A percentile compares a stretch with the other conserved stretches of the same genome.
phyloP scores from a whole-genome alignment of 2,113 vertebrate species.

The Rhea americana region DNA sequence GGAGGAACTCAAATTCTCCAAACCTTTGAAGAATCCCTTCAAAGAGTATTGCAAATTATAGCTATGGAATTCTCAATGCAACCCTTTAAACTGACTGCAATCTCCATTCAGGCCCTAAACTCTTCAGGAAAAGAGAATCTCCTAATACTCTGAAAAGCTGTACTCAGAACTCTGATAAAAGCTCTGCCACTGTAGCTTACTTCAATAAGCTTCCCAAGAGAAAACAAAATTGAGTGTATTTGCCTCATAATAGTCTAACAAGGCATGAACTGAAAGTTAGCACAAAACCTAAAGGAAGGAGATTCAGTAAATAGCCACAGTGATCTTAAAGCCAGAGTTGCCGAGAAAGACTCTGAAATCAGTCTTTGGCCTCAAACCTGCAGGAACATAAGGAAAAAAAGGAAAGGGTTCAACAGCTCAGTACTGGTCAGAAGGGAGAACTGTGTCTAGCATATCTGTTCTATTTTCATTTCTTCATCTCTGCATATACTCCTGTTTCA shows the following conservation, averaged over 20 bases:
- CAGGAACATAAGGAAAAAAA: not conserved
- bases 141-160: not conserved
- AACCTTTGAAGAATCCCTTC: conserved; percentile 6
- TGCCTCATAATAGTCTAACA: not conserved
- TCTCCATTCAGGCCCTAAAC: not conserved
- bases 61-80: not conserved
- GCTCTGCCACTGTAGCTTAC: not conserved
- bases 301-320: not conserved
- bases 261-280: not conserved
- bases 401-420: not conserved
- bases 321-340: not conserved
- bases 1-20: not conserved
- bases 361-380: not conserved
- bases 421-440: not conserved
- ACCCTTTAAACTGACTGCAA: not conserved
- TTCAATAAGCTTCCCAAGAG: not conserved
- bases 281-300: not conserved
- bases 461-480: not conserved
- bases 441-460: not conserved
- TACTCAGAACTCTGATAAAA: not conserved
- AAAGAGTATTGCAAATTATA: not conserved
- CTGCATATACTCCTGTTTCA: not conserved
- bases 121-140: not conserved
- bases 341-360: conserved; percentile 1
- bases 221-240: not conserved